phyloP scores from a whole-genome alignment of 2,113 vertebrate species.

The Fukomys damarensis region DNA sequence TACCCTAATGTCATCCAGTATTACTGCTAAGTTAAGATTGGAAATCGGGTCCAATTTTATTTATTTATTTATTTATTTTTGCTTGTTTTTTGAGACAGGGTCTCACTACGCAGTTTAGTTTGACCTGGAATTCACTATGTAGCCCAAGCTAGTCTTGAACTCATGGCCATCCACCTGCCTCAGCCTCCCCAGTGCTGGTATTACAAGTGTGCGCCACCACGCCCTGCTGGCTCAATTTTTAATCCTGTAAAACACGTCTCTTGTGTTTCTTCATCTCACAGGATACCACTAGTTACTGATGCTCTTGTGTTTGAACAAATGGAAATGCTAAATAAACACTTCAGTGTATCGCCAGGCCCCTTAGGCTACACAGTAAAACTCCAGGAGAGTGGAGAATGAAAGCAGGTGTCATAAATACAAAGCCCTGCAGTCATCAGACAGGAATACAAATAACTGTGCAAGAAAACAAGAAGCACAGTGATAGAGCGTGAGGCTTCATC shows the following conservation, averaged over 20 bases:
- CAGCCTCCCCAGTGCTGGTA: too few relatives aligned
- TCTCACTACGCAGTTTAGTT: too few relatives aligned
- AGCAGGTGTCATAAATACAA: neutral
- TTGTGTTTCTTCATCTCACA: too few relatives aligned
- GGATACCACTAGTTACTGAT: neutral
- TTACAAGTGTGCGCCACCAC: too few relatives aligned
- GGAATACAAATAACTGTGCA: neutral
- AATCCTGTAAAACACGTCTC: too few relatives aligned
- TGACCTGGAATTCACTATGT: too few relatives aligned
- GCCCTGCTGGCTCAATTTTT: too few relatives aligned
- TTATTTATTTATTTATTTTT: too few relatives aligned
- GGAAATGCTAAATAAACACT: neutral
- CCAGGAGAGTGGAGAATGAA: neutral
- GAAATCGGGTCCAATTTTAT: neutral
- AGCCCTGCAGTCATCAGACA: neutral
- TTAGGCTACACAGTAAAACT: neutral
- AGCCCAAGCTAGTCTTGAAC: too few relatives aligned
- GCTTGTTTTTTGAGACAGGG: too few relatives aligned
- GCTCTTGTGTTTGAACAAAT: neutral
- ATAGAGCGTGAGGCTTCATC: neutral
- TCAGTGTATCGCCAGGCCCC: neutral
- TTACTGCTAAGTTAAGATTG: neutral
- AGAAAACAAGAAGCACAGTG: fast-evolving
- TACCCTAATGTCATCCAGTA: neutral
- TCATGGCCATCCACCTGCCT: too few relatives aligned